A percentile compares a stretch with the other conserved stretches of the same genome.
phyloP scores from a whole-genome alignment of 2,888 invertebrate genomes.

The Ceriagrion tenellum region DNA sequence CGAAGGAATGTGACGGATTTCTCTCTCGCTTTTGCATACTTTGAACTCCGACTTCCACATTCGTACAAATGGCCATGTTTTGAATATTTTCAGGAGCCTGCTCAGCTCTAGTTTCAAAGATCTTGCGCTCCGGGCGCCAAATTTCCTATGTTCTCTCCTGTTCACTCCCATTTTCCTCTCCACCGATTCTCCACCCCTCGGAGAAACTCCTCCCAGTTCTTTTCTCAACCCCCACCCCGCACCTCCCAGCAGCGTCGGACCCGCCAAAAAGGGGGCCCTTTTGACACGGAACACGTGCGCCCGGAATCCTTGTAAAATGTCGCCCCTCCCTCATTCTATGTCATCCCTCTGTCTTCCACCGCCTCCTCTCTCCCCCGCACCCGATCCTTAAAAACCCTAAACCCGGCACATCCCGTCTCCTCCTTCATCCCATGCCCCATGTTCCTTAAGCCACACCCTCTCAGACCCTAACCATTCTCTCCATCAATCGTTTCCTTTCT shows the following conservation, averaged over 20 bases:
- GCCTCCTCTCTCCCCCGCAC: neutral
- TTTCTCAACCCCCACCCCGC: neutral
- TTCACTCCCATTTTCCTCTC: neutral
- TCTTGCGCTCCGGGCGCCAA: neutral
- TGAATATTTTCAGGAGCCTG: too few species aligned
- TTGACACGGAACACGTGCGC: slow-evolving; percentile 63
- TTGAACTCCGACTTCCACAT: too few species aligned
- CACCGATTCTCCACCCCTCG: neutral
- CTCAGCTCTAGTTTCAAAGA: too few species aligned
- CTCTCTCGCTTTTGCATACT: neutral
- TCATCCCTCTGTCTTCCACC: neutral
- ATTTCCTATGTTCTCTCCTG: neutral
- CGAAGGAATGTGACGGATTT: neutral
- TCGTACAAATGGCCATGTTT: too few species aligned
- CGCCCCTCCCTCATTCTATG: neutral
- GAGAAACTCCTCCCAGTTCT: too few species aligned
- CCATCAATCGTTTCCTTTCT: neutral
- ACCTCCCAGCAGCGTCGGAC: neutral
- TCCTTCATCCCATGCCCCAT: neutral
- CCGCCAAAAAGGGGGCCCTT: slow-evolving; percentile 45
- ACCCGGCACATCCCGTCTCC: neutral
- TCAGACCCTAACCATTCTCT: neutral
- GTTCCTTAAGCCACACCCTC: neutral
- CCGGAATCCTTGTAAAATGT: slow-evolving; percentile 53
- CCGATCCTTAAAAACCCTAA: neutral